Evolutionary conservation across 92 coral and sea anemone genomes (phyloP).

Genomic region (Palythoa grandiflora): DNA sequence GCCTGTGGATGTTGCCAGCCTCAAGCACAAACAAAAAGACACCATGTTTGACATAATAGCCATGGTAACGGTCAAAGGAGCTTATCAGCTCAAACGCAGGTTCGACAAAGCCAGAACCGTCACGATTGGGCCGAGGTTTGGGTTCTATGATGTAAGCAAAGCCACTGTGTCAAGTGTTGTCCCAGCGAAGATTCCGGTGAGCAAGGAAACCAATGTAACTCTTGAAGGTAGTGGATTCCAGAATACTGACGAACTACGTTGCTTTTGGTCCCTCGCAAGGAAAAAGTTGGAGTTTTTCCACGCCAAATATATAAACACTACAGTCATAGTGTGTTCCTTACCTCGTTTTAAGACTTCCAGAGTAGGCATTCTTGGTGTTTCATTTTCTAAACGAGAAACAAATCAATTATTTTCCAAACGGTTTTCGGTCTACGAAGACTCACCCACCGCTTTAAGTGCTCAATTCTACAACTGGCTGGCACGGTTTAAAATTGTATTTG

Average conservation of each 20-base stretch:
- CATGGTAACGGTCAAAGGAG: neutral
- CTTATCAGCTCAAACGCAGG: neutral
- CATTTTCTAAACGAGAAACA: neutral
- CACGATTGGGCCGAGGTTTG: neutral
- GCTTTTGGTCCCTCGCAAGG: neutral
- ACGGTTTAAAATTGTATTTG: neutral
- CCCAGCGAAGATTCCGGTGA: neutral
- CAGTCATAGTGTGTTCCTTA: neutral
- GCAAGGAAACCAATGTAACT: neutral
- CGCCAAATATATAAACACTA: neutral
- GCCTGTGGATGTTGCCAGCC: neutral
- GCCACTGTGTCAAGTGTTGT: neutral
- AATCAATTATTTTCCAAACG: neutral
- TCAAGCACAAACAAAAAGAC: conserved; percentile 3
- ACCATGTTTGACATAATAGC: neutral
- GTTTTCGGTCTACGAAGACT: neutral
- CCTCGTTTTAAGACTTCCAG: neutral
- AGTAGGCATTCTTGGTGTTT: neutral
- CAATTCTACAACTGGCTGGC: neutral
- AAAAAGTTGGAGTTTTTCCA: neutral
- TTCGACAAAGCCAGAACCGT: neutral
- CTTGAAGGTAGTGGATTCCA: neutral
- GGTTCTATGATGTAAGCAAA: neutral
- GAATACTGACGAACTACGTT: neutral
- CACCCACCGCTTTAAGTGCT: conserved; percentile 18